Base-by-base conservation (phyloP, 2,113 vertebrate genomes). In the Vulpes vulpes region DNA sequence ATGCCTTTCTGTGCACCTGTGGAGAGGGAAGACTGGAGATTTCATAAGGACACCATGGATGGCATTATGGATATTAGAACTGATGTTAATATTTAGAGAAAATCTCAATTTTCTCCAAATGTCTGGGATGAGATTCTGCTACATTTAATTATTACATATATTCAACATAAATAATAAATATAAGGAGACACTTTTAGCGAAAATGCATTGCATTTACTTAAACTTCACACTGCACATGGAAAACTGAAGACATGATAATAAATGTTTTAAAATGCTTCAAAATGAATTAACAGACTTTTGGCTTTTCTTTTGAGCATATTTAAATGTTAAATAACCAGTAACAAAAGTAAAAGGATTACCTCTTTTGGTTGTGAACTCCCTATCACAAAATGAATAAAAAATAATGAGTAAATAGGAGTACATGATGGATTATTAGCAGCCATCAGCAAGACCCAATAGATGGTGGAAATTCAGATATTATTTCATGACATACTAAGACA, bases 151-250 rank as follows among this genome's bases (percentile, higher is more conserved):
- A 74, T 11, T 87, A 87, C 59, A 86, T 59, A 22, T 78, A 91
- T 94, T 78, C 76, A 88, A 49, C 14, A 78, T 91, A 88, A 97
- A 93, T 30, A 91, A n/a, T 55, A 90, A 60, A 87, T 59, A 82
- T 53, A 91, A 53, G 27, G 57, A 80, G 22, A 71, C 55, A 51
- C 16, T 2, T 25, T 82, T 51, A 79, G 32, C 35, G 51, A 90
- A 49, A 8, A 49, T 30, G 30, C 22, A 62, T 30, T 79, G 32
- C 11, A 43, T 82, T 71, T 89, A 84, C 17, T 93, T 79, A 73
- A 97, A 38, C 27, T 59, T 94, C 65, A 49, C 8, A 65, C 30
- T 83, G 49, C 57, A 49, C 11, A 71, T 64, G 5, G n/a, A 85
- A 85, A 92, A 65, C 79, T 59, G 35, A 69, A 57, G 4, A 10